Evolutionary conservation across 23 tunicate genomes (phyloP), one percentile per base, ranked within the genome.

Genomic region (Botrylloides violaceus): DNA sequence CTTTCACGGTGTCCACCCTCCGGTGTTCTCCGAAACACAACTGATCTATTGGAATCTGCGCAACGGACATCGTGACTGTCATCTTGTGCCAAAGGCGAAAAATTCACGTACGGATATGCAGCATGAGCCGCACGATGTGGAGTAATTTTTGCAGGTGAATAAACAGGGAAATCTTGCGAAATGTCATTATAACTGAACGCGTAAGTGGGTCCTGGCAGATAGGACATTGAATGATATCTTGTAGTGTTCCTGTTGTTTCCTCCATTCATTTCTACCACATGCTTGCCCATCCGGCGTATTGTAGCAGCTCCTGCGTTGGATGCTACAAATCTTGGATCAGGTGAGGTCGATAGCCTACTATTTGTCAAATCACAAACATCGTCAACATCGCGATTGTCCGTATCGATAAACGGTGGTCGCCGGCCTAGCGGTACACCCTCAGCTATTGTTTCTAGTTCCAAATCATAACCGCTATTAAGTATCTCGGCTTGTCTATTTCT

Each of bases 361-460:
- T 43, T 21, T 18, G 74, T 68, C 47, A 23, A 43, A 39, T 27
- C 47, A 30, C 56, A 32, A 15, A 68, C 56, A 0, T 68, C 74
- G 30, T 68, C 74, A 37, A 63, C 36, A 34, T 63, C 36, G 33
- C 29, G 29, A 12, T 33, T 63, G 35, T 68, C 74, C 0, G 26
- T 24, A 68, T 36, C 32, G 15, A 31, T 25, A 29, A 23, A 58
- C 26, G 26, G 23, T 27, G 23, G 70, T 15, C 15, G 53, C 35
- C 26, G 23, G 29, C 70, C 70, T 9, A 68, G 26, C 6, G 74
- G 74, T 23, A 37, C 29, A 29, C 58, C 23, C 28, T 68, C 74
- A 29, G 1, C 74, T 18, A 68, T 68, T 21, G 74, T 68, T 22
- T 68, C 74, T n/a, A 68, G 26, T 6, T 68, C 74, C 12, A 39